These are phyloP conservation scores for Zaprionus africanus DNA, from an alignment of 1,140 invertebrate genomes.

Conservation along the genomic window DNA sequence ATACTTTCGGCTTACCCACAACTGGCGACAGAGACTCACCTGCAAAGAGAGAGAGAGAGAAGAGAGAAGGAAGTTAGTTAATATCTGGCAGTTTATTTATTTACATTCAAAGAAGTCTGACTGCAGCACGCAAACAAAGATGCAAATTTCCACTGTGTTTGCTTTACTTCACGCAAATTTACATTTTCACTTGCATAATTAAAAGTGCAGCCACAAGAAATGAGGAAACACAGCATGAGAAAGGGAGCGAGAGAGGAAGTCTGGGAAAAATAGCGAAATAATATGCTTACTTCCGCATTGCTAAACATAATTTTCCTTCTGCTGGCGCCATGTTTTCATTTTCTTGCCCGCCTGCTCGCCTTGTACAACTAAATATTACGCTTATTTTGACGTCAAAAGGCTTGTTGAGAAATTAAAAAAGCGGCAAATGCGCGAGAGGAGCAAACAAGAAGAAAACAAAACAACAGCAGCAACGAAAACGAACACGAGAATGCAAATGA, in stretches of 20 bases:
- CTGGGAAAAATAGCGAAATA: constrained; percentile 55
- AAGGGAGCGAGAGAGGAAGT: background rate
- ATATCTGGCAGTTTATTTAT: constrained; percentile 16
- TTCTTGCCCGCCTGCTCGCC: constrained; percentile 16
- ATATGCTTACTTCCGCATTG: constrained; percentile 68
- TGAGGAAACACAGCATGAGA: constrained; percentile 11
- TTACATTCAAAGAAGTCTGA: constrained; percentile 5
- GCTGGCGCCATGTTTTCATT: constrained; percentile 21
- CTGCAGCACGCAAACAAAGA: constrained; percentile 29
- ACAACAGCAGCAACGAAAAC: constrained; percentile 2
- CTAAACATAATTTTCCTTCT: constrained; percentile 52
- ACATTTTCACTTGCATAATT: constrained; percentile 67
- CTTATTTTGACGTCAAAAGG: constrained; percentile 70
- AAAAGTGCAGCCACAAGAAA: constrained; percentile 32
- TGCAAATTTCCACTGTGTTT: constrained; percentile 42
- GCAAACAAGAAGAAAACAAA: constrained; percentile 31
- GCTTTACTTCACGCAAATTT: constrained; percentile 54
- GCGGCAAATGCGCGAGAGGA: constrained; percentile 52
- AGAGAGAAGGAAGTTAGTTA: background rate
- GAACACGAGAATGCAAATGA: background rate
- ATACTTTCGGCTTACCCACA: background rate
- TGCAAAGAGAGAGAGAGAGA: constrained; percentile 20
- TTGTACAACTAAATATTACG: constrained; percentile 61
- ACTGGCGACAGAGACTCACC: constrained; percentile 19
- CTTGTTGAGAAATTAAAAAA: constrained; percentile 71